A percentile compares a stretch with the other conserved stretches of the same genome.
phyloP scores from a whole-genome alignment of 2,797 vertebrate genomes.

The Petrocephalus sullivani region DNA sequence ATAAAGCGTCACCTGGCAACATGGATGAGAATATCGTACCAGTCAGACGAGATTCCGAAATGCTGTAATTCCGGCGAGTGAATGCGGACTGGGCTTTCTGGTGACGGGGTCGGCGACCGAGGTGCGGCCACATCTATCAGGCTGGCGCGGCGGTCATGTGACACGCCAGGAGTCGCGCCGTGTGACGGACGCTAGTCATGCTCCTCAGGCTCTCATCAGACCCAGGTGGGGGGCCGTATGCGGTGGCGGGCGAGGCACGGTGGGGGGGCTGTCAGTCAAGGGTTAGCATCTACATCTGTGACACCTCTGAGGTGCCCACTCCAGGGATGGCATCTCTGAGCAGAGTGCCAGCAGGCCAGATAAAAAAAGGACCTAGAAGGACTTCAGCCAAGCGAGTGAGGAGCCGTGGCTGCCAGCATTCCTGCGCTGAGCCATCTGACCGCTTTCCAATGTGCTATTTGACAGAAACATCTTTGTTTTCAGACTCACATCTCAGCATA shows the following conservation, averaged over 20 bases:
- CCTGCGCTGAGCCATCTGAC: not conserved
- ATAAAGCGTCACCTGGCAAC: not conserved
- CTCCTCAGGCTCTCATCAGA: not conserved
- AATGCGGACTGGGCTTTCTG: not conserved
- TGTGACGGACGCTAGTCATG: not conserved
- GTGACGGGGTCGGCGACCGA: not conserved
- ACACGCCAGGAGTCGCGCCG: not conserved
- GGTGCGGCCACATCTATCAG: not conserved
- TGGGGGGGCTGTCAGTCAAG: not conserved
- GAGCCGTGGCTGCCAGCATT: not conserved
- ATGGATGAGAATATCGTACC: not conserved
- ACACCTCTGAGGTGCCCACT: not conserved
- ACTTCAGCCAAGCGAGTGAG: not conserved
- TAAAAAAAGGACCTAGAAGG: not conserved
- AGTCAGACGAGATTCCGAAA: not conserved
- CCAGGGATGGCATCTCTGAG: not conserved
- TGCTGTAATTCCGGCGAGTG: not conserved
- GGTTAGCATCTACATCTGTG: not conserved
- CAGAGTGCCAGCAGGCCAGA: not conserved
- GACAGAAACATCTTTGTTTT: conserved; percentile 12
- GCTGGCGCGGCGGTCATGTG: not conserved
- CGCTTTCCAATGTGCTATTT: conserved; percentile 5
- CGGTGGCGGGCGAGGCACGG: no score
- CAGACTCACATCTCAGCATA: conserved; percentile 5
- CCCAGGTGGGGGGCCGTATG: not conserved